Conservation (phyloP, 2,888 invertebrate genomes). For the Zygogramma bicolorata region DNA sequence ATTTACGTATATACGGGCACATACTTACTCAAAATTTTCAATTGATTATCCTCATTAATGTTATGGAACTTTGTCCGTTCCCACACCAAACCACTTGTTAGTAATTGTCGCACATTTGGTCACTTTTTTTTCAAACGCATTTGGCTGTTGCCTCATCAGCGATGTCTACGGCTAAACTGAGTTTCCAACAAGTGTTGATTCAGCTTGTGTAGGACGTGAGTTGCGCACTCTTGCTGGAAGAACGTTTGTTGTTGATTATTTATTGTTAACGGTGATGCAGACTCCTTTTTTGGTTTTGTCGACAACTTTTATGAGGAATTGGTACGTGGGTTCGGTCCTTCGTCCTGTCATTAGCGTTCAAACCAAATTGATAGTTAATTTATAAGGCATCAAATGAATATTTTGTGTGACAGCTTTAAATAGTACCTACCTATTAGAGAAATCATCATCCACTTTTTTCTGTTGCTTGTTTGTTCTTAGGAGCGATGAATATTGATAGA, state of each 20-base stretch:
- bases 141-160: not conserved
- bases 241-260: slow-evolving; percentile 19
- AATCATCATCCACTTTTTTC: too few species aligned
- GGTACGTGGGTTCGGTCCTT: slow-evolving; percentile 11
- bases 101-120: slow-evolving; percentile 1
- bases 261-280: slow-evolving; percentile 24
- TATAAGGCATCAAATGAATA: too few species aligned
- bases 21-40: not conserved
- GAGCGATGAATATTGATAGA: too few species aligned
- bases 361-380: too few species aligned
- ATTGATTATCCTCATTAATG: not conserved
- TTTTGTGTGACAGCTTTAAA: too few species aligned
- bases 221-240: slow-evolving; percentile 2
- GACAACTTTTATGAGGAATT: slow-evolving; percentile 5
- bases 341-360: too few species aligned
- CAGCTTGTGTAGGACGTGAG: slow-evolving; percentile 14
- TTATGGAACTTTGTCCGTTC: not conserved
- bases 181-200: slow-evolving; percentile 20
- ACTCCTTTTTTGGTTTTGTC: slow-evolving; percentile 24
- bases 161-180: slow-evolving; percentile 3
- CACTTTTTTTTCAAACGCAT: slow-evolving; percentile 3
- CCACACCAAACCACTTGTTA: slow-evolving; percentile 11
- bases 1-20: not conserved
- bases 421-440: too few species aligned
- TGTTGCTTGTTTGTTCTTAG: too few species aligned